These are phyloP conservation scores for Harpalus rubripes DNA, from an alignment of 2,888 invertebrate species.

Conservation along the genomic window DNA sequence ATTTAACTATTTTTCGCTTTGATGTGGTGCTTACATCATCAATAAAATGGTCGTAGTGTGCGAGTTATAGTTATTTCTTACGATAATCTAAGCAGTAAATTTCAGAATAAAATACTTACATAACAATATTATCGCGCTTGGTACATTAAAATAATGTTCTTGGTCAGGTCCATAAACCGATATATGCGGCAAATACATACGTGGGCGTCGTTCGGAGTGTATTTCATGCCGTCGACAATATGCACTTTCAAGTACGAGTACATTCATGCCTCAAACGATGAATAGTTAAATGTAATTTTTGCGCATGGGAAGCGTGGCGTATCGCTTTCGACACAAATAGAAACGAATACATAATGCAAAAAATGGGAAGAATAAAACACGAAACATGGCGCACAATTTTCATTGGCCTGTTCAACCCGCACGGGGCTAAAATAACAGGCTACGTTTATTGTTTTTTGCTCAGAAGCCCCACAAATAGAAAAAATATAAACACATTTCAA, in stretches of 20 bases:
- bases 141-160: slow-evolving; percentile 34
- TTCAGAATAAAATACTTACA: slow-evolving; percentile 37
- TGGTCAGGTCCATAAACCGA: slow-evolving; percentile 24
- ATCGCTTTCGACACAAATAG: slow-evolving; percentile 47
- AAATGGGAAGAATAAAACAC: slow-evolving; percentile 43
- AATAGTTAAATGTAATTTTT: slow-evolving; percentile 35
- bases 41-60: slow-evolving; percentile 19
- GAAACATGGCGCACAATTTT: slow-evolving; percentile 36
- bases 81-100: slow-evolving; percentile 47
- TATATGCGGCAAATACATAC: slow-evolving; percentile 5
- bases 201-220: slow-evolving; percentile 2
- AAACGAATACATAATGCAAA: slow-evolving; percentile 41
- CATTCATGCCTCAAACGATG: slow-evolving; percentile 3
- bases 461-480: slow-evolving; percentile 8
- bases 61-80: slow-evolving; percentile 29
- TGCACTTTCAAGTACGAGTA: slow-evolving; percentile 10
- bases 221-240: slow-evolving; percentile 23
- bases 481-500: slow-evolving; percentile 18
- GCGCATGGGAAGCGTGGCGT: slow-evolving; percentile 20
- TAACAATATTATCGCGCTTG: slow-evolving; percentile 46
- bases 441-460: slow-evolving; percentile 24
- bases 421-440: slow-evolving; percentile 15
- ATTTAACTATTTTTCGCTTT: background rate
- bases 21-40: slow-evolving; percentile 15
- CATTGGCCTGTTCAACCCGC: slow-evolving; percentile 7